Base-by-base conservation (phyloP, 2,888 invertebrate species). In the Epinotia demarniana region DNA sequence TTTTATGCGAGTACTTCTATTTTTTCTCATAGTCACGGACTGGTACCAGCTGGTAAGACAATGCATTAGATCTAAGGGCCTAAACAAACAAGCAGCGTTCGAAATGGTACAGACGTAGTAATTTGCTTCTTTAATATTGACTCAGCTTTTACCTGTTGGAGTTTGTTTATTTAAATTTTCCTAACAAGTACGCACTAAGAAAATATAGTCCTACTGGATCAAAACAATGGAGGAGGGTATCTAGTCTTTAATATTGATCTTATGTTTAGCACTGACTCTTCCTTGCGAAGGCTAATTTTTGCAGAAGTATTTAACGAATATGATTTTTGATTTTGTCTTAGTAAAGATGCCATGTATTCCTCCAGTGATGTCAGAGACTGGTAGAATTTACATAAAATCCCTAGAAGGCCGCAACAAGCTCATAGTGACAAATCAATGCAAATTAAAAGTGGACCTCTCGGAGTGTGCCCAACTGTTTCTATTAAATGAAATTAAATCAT, bases 41-140 rank as follows among this genome's bases (percentile, higher is more conserved):
- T 66, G 72, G 68, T 61, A 72, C 77, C 77, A 77, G 69, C 63
- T 79, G 79, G 75, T 77, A 79, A 79, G 78, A 79, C 79, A 79
- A 79, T 77, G 74, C 79, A 78, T 79, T 77, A 78, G 77, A 78
- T 79, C 77, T 72, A 63, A 58, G 73, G 73, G 75, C 79, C 79
- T 79, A 79, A 79, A 77, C 69, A 78, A 77, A 77, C 73, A 72
- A 61, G 49, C 39, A 46, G 53, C 53, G 43, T 71, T 76, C 66
- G 72, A 72, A 79, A 79, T 79, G 78, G 80, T 78, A 83, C 63
- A 69, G 74, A 74, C 82, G 77, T 80, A 86, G 88, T 89, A 89
- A 90, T 90, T 89, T 86, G 82, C 83, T 85, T 80, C 79, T 80
- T 82, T 82, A 86, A 86, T 89, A 88, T 90, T 90, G 86, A 83